Evolutionary conservation across 2,888 invertebrate genomes (phyloP), one percentile per base, ranked within the genome.

Genomic region (Amphipyra berbera): DNA sequence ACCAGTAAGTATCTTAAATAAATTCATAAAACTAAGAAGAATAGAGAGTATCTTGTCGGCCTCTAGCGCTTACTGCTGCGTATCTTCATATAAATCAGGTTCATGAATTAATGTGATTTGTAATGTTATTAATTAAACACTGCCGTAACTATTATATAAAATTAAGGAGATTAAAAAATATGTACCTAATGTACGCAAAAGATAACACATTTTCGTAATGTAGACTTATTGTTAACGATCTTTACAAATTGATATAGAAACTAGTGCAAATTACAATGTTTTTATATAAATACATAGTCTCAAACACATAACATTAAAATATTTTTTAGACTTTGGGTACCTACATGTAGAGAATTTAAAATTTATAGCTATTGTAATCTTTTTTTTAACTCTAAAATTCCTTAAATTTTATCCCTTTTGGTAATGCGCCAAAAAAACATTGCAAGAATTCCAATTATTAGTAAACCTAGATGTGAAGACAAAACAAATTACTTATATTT

Each of bases 61-160:
- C 54, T 49, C 45, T 47, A 47, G 44, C 14, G 61, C 59, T 59
- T 63, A 53, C 46, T 57, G 54, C 52, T 45, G 33, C 54, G 48
- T 63, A 52, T 53, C 33, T 58, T 52, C 48, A 52, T 60, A 48
- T 55, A 52, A 61, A 74, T 61, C 61, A 72, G 47, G 46, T 71
- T 60, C 45, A 66, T 54, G 7, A 45, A 45, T 21, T 21, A 52
- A 58, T 65, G 68, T 58, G 40, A 62, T 68, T 63, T 74, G 63
- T 73, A 66, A 73, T 71, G 65, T 68, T 59, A 63, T 67, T 66
- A 65, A 63, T 67, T 66, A 65, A 84, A 76, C 85, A 84, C 84
- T 84, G 85, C 85, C 84, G 77, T 82, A 75, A 71, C 30, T 76
- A 47, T 47, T 71, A 73, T 61, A 57, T 70, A 71, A 65, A 59